Conservation (phyloP, 2,888 invertebrate genomes). For the Lissocephala sabroskyi region DNA sequence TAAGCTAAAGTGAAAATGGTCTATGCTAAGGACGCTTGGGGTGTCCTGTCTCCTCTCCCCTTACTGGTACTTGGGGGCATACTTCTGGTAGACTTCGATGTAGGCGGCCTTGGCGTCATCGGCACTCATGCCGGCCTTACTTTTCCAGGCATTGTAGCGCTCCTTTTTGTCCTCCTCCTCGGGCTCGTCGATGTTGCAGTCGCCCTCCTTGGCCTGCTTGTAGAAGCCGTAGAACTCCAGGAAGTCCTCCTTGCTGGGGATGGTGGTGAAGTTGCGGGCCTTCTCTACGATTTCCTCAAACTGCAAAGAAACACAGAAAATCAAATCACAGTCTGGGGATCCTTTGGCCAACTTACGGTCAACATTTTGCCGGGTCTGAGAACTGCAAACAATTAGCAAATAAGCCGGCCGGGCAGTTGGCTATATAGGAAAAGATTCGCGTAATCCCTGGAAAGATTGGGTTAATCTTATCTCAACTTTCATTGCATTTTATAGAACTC, state of each 20-base stretch:
- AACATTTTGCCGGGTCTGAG: conserved; percentile 43
- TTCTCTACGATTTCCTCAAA: conserved; percentile 83
- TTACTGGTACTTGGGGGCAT: conserved; percentile 73
- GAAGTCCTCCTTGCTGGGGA: conserved; percentile 84
- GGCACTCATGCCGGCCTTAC: conserved; percentile 83
- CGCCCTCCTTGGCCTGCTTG: conserved; percentile 88
- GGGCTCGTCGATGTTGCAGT: conserved; percentile 86
- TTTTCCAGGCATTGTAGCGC: conserved; percentile 94
- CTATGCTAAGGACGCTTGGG: too few relatives aligned
- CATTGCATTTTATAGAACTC: too few relatives aligned
- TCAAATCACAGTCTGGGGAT: background rate
- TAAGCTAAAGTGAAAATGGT: too few relatives aligned
- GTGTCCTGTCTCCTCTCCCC: too few relatives aligned
- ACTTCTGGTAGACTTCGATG: conserved; percentile 78
- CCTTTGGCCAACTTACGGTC: conserved; percentile 64
- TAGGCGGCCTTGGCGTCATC: conserved; percentile 89
- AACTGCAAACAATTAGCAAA: conserved; percentile 34
- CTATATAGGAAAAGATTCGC: conserved; percentile 41
- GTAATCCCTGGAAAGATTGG: conserved; percentile 6
- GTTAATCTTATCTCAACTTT: conserved; percentile 34
- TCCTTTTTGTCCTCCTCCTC: conserved; percentile 93
- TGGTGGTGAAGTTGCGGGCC: conserved; percentile 81
- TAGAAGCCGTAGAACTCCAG: conserved; percentile 86
- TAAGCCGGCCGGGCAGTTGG: conserved; percentile 7
- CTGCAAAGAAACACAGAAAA: too few relatives aligned